Conservation (phyloP, 2,113 vertebrate species). For the Puffinus mauretanicus region DNA sequence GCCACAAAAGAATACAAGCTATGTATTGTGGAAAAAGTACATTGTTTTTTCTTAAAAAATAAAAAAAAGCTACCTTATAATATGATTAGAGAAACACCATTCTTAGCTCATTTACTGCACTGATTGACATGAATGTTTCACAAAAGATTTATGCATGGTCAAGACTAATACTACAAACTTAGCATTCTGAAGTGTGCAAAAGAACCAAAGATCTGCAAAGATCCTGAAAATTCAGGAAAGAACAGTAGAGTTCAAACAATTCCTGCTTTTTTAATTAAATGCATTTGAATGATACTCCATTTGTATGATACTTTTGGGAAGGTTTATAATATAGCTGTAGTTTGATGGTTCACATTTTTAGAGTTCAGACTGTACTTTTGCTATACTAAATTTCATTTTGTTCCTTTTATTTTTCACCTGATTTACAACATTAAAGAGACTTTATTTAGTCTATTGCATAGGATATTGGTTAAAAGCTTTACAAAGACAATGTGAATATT, state of each 20-base stretch:
- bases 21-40: neutral
- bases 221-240: neutral
- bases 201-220: neutral
- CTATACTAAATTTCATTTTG: neutral
- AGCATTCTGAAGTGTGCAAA: neutral
- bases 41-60: neutral
- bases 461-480: neutral
- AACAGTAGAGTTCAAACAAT: neutral
- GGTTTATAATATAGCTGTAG: neutral
- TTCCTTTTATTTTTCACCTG: neutral
- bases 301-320: neutral
- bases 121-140: neutral
- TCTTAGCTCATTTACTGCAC: neutral
- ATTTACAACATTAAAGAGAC: neutral
- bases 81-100: neutral
- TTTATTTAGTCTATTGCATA: neutral
- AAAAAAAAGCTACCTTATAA: neutral
- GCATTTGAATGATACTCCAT: neutral
- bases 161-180: neutral
- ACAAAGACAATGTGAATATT: neutral
- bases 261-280: neutral
- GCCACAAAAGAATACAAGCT: neutral
- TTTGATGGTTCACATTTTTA: neutral
- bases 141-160: neutral
- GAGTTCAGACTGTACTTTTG: neutral